Evolutionary conservation across 2,797 vertebrate genomes (phyloP).

Genomic region (Microctenopoma lineatum): DNA sequence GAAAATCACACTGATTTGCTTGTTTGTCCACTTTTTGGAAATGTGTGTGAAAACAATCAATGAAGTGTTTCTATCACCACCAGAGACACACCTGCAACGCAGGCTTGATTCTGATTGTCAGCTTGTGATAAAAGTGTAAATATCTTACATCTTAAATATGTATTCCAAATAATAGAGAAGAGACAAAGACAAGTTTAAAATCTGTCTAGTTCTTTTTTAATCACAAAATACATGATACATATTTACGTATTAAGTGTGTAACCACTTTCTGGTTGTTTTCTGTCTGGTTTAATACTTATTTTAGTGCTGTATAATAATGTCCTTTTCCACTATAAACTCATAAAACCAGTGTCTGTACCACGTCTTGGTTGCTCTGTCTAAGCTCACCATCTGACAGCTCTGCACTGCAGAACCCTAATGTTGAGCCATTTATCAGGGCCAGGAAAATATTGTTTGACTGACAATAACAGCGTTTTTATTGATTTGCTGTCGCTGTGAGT

Average conservation of each 20-base stretch:
- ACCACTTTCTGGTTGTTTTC: conserved; percentile 6
- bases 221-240: no score
- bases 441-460: conserved; percentile 54
- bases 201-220: not conserved
- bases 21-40: not conserved
- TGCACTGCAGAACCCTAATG: conserved; percentile 5
- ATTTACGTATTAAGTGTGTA: no score
- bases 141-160: no score
- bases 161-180: no score
- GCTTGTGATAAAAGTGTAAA: no score
- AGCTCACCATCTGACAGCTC: conserved; percentile 37
- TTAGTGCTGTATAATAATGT: not conserved
- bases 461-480: conserved; percentile 68
- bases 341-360: conserved; percentile 12
- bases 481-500: conserved; percentile 63
- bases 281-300: conserved; percentile 11
- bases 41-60: not conserved
- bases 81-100: not conserved
- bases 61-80: not conserved
- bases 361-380: conserved; percentile 25
- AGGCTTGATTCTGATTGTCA: not conserved
- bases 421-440: conserved; percentile 40
- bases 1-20: not conserved
- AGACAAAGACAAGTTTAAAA: no score
- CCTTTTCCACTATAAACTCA: conserved; percentile 14